Base-by-base conservation (phyloP, 2,888 invertebrate genomes). In the Ptilodon capucinus region DNA sequence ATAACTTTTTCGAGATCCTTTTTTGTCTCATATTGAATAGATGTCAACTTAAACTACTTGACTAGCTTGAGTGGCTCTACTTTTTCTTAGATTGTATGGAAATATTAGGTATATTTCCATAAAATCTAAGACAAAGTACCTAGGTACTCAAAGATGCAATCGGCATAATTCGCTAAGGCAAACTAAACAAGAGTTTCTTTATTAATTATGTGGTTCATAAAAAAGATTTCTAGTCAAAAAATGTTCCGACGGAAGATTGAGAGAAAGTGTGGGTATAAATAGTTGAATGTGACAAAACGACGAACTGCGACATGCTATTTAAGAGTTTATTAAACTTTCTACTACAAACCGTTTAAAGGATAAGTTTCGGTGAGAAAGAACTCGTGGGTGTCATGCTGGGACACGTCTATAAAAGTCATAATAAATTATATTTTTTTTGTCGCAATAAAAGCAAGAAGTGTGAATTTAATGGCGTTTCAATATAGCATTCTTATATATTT, bases 221-320 rank as follows among this genome's bases (percentile, higher is more conserved):
- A 46, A 39, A 40, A 11, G 23, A 42, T 34, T 28, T 46, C 42
- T 18, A 21, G 46, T 49, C 46, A 5, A 45, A 19, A 35, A 44
- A 46, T 42, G 17, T 51, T 48, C 48, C 38, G 41, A 45, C 44
- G 38, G 28, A 45, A 60, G 51, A 53, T 47, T 42, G 23, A 55
- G 65, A 48, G 66, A 66, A 68, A 68, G 60, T 45, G 46, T 46
- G 17, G 14, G 0, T 28, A 8, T 48, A 42, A 42, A 25, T 42
- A 34, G 49, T 43, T 42, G 18, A 42, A 48, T 48, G 52, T 42
- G 13, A 42, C 40, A 48, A 57, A 46, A 53, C 49, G 39, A 57
- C 49, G 39, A 35, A 44, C 53, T 48, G 51, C 40, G 18, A 39
- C 35, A 40, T 51, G 45, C 17, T 7, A 32, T 35, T 35, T 8